These are phyloP conservation scores for Torymus aiolomorphi DNA, from an alignment of 2,888 invertebrate species.

Conservation along the genomic window DNA sequence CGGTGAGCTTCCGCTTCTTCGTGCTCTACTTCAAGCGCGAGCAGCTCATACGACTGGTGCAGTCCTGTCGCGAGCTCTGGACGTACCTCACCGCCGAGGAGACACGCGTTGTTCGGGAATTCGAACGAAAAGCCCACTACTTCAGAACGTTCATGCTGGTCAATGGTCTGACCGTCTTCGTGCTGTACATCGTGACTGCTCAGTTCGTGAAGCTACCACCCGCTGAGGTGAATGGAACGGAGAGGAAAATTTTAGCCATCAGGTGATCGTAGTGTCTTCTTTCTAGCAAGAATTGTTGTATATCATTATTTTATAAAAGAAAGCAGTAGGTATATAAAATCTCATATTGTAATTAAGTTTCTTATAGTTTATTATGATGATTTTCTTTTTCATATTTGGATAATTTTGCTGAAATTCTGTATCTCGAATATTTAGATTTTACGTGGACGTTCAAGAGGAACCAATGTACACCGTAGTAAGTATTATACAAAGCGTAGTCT, in stretches of 20 bases:
- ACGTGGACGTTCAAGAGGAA: background rate
- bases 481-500: too few species aligned
- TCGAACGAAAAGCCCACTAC: slow-evolving; percentile 28
- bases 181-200: background rate
- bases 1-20: slow-evolving; percentile 6
- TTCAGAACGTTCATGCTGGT: background rate
- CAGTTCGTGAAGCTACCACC: slow-evolving; percentile 17
- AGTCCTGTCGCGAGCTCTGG: slow-evolving; percentile 30
- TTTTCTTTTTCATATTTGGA: too few species aligned
- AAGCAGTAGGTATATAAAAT: too few species aligned
- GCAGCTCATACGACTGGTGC: background rate
- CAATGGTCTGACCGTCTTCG: background rate
- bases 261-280: slow-evolving; percentile 3
- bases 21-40: slow-evolving; percentile 3
- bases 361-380: too few species aligned
- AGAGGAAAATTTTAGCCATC: slow-evolving; percentile 17
- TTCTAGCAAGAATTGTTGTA: too few species aligned
- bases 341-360: too few species aligned
- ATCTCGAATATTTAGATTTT: slow-evolving; percentile 13
- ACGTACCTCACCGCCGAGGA: background rate
- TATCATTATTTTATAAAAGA: too few species aligned
- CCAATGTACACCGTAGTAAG: too few species aligned
- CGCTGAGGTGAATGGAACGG: slow-evolving; percentile 11
- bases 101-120: background rate
- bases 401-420: too few species aligned